phyloP scores from a whole-genome alignment of 2,888 invertebrate genomes.

The Lochmaea crataegi region DNA sequence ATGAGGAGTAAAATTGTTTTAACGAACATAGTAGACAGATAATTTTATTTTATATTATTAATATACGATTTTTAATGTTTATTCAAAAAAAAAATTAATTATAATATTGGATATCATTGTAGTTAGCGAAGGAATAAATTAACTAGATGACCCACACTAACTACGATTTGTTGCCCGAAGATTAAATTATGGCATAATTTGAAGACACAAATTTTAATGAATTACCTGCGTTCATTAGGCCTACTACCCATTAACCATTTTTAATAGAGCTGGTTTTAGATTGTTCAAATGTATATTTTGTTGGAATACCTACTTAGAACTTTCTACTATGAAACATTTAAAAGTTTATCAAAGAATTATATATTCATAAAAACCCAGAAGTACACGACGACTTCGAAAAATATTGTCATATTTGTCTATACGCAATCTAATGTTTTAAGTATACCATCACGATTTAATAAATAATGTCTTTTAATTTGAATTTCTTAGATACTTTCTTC shows the following conservation, averaged over 20 bases:
- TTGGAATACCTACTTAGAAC: not conserved
- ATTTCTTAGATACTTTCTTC: no score
- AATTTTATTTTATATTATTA: not conserved
- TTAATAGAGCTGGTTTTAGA: conserved; percentile 14
- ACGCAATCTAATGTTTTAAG: not conserved
- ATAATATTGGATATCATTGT: not conserved
- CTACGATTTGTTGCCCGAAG: not conserved
- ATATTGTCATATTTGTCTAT: not conserved
- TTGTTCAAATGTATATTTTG: conserved; percentile 5
- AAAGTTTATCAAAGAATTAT: not conserved
- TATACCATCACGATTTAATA: not conserved
- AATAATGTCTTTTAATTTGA: no score
- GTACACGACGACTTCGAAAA: not conserved
- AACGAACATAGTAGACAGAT: no score
- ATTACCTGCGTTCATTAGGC: not conserved
- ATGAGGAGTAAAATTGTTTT: no score
- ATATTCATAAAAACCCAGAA: not conserved
- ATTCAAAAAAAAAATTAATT: not conserved
- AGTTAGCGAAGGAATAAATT: not conserved
- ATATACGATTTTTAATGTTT: not conserved
- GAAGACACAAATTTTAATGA: conserved; percentile 8
- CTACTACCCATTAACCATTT: conserved; percentile 7
- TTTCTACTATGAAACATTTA: not conserved
- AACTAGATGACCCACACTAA: not conserved
- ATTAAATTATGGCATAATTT: not conserved